phyloP scores from a whole-genome alignment of 2,797 vertebrate genomes.

The Poecilia wingei region DNA sequence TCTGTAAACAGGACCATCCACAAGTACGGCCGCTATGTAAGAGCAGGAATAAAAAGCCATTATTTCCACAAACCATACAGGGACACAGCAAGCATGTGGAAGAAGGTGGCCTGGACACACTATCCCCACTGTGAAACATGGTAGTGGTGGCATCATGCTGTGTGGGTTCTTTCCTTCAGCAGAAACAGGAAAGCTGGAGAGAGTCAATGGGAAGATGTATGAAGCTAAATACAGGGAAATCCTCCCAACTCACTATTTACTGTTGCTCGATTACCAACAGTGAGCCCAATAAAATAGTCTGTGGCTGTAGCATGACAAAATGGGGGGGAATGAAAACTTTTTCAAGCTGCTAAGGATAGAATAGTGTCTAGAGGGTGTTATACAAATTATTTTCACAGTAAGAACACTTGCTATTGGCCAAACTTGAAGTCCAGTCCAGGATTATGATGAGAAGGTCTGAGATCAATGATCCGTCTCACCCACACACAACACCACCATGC shows the following conservation, averaged over 20 bases:
- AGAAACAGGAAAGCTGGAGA: not conserved
- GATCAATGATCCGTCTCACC: constrained; percentile 49
- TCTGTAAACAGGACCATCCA: not conserved
- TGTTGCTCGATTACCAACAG: not conserved
- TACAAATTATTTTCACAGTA: not conserved
- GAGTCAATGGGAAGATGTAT: not conserved
- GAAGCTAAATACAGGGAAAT: not conserved
- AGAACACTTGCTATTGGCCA: not conserved
- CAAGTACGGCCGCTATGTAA: not conserved
- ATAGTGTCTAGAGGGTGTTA: not conserved
- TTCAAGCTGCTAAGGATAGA: not conserved
- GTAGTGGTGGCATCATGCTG: not conserved
- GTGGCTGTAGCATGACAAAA: not conserved
- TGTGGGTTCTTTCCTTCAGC: not conserved
- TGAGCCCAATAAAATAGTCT: not conserved
- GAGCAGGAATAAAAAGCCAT: not conserved
- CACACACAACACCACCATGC: not conserved
- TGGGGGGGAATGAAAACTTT: not conserved
- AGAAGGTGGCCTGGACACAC: not conserved
- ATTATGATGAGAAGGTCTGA: constrained; percentile 47
- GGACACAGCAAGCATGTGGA: not conserved
- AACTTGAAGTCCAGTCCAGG: constrained; percentile 49
- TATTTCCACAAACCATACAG: not conserved
- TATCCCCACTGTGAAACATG: no score
- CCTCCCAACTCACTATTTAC: not conserved